A percentile compares a stretch with the other conserved stretches of the same genome.
Conservation (phyloP, 1,140 invertebrate species). For the Drosophila lini region DNA sequence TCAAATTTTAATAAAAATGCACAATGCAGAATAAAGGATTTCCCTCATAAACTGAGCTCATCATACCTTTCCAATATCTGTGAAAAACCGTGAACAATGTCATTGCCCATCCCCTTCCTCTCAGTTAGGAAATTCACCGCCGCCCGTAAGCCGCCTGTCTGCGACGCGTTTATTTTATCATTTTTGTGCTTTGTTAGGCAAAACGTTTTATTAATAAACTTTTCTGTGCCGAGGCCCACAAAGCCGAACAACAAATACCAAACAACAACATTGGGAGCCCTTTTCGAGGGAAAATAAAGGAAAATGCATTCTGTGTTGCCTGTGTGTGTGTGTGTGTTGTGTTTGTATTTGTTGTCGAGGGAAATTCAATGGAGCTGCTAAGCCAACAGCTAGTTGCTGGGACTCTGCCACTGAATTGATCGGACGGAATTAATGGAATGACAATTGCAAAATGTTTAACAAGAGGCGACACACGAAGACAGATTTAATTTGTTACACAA, state of each 20-base stretch:
- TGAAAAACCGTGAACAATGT: constrained; percentile 40
- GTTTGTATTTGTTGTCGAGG: constrained; percentile 9
- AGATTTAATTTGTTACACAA: constrained; percentile 37
- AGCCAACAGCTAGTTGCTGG: constrained; percentile 19
- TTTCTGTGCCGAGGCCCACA: constrained; percentile 39
- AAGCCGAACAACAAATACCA: constrained; percentile 50
- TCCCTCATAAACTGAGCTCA: background rate
- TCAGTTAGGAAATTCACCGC: background rate
- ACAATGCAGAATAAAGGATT: background rate
- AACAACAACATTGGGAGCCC: constrained; percentile 32
- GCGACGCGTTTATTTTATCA: constrained; percentile 73
- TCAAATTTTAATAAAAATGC: background rate
- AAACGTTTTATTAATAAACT: constrained; percentile 63
- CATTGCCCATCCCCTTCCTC: constrained; percentile 9
- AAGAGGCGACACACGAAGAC: constrained; percentile 12
- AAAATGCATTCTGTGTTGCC: constrained; percentile 33
- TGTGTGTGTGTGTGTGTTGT: background rate
- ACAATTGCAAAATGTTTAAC: constrained; percentile 32
- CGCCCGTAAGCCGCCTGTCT: constrained; percentile 20
- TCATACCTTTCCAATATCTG: constrained; percentile 18
- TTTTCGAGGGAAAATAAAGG: constrained; percentile 29
- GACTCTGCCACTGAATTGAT: constrained; percentile 18
- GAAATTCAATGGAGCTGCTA: constrained; percentile 31
- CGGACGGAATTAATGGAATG: constrained; percentile 54
- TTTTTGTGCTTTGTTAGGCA: constrained; percentile 55